Percentiles rank a stretch among this genome's conserved stretches.
phyloP scores from a whole-genome alignment of 2,888 invertebrate species.

The Coecobrya sp. region DNA sequence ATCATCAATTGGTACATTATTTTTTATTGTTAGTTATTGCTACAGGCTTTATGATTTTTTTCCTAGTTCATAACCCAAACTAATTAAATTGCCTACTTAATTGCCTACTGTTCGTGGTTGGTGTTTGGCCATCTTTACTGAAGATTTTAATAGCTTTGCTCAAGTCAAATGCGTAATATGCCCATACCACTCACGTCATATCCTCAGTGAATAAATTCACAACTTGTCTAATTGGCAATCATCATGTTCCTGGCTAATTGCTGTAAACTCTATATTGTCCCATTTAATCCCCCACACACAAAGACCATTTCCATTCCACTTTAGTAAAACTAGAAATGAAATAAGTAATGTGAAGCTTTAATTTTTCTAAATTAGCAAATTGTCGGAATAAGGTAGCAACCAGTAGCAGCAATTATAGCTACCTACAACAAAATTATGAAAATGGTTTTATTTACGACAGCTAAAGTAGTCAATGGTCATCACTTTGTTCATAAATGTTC shows the following conservation, averaged over 20 bases:
- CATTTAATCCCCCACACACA: conserved; percentile 45
- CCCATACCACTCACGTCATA: background rate
- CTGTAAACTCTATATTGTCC: background rate
- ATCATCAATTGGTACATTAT: background rate
- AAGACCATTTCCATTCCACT: background rate
- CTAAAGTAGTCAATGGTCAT: background rate
- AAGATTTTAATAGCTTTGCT: background rate
- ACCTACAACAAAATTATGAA: background rate
- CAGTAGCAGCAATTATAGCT: background rate
- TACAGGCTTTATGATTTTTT: background rate
- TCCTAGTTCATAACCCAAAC: background rate
- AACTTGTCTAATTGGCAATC: conserved; percentile 25
- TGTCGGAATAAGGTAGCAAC: background rate
- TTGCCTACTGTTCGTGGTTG: background rate
- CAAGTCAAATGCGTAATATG: background rate
- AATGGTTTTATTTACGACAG: background rate
- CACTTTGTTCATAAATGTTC: too few relatives aligned
- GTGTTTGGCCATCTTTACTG: background rate
- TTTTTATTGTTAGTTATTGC: background rate
- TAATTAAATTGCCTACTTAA: conserved; percentile 46
- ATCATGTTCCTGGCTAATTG: conserved; percentile 56
- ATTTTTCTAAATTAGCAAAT: background rate
- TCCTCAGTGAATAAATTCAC: background rate
- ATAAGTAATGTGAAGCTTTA: background rate
- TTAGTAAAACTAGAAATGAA: background rate